Percentiles rank a stretch among this genome's conserved stretches.
These are phyloP conservation scores for Anastrepha ludens DNA, from an alignment of 1,140 invertebrate species.

Conservation along the genomic window DNA sequence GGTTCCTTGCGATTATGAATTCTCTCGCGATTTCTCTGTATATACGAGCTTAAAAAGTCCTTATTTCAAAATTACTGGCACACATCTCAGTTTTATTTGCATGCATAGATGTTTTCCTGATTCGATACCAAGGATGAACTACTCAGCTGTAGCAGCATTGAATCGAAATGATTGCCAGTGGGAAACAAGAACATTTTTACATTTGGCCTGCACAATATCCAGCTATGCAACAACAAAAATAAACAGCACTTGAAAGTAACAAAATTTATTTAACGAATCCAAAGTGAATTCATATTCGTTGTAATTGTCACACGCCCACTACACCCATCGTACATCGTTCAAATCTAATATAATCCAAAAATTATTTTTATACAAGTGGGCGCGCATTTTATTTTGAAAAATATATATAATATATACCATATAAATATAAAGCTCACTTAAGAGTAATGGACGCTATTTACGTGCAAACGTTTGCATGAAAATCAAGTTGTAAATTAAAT, in stretches of 20 bases:
- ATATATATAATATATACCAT: not conserved
- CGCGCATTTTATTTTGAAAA: not conserved
- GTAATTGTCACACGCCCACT: constrained; percentile 41
- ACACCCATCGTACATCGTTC: not conserved
- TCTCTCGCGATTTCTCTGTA: too few relatives aligned
- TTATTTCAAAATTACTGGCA: too few relatives aligned
- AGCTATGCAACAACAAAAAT: not conserved
- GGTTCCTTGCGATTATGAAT: too few relatives aligned
- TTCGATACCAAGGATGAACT: too few relatives aligned
- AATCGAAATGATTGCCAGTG: not conserved
- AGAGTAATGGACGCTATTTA: not conserved
- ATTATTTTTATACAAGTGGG: not conserved
- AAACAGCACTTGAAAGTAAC: not conserved
- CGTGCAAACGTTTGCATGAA: not conserved
- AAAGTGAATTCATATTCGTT: not conserved
- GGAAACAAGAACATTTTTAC: not conserved
- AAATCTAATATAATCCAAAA: constrained; percentile 14
- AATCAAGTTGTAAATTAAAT: constrained; percentile 54
- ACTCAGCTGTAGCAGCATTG: not conserved
- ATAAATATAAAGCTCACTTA: not conserved
- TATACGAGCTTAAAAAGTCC: too few relatives aligned
- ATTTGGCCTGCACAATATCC: not conserved
- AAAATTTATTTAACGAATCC: not conserved
- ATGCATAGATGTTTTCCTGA: too few relatives aligned
- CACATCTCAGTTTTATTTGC: too few relatives aligned